Evolutionary conservation across 2,888 invertebrate genomes (phyloP), one percentile per base, ranked within the genome.

Genomic region (Stenolophus ochropezus): DNA sequence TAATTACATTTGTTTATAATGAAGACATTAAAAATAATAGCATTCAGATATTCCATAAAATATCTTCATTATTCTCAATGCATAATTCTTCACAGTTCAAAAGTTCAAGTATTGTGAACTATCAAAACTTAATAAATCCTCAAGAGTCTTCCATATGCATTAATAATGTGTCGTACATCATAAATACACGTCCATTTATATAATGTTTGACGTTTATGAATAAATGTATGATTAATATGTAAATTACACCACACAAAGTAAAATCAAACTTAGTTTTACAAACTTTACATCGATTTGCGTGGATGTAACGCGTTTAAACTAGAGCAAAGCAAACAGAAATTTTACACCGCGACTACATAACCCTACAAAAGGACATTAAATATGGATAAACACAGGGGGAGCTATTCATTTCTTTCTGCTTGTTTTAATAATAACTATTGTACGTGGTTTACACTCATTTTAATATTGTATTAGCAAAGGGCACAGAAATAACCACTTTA

Each of bases 131-230:
- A 61, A 61, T 61, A 61, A 61, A 61, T 61, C n/a, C 23, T 25
- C 14, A 61, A 61, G 25, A n/a, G 25, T 25, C 23, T 23, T 58
- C n/a, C n/a, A 56, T 20, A 20, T 56, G 56, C 61, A 61, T 61
- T 61, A 61, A 61, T 61, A 61, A 27, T 25, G 23, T 25, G 14
- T 14, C 25, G 25, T 61, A 61, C 25, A 61, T 61, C 61, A 61
- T 61, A 61, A 56, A 61, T 25, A 61, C 61, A 14, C n/a, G 56
- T 56, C 61, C 61, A 61, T 61, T 61, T 61, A 61, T 61, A 23
- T 61, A 21, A 56, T 61, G 23, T 25, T 58, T 25, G 61, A 61
- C 61, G n/a, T 21, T 61, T 61, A 61, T 23, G 61, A 61, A 61
- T 61, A 61, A 61, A 23, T 25, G 61, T 14, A 8, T 61, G 25